Evolutionary conservation across 2,888 invertebrate genomes (phyloP).

Genomic region (Palloptera scutellata): DNA sequence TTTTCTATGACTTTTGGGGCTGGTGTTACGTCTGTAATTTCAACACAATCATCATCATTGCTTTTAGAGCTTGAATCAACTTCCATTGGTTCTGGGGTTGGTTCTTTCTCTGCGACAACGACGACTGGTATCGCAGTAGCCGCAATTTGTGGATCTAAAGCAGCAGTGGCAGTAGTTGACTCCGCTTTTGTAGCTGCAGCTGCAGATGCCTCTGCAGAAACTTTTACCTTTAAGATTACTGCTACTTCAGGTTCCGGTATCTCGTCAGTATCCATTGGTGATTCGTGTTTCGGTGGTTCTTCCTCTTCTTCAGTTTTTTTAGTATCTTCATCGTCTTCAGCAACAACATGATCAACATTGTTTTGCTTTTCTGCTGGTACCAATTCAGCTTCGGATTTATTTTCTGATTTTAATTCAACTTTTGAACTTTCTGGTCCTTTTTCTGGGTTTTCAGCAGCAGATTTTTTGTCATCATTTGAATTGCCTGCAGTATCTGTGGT

Average conservation of each 20-base stretch:
- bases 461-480: constrained; percentile 12
- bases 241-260: constrained; percentile 15
- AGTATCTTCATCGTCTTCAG: constrained; percentile 28
- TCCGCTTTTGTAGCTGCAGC: constrained; percentile 31
- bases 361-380: constrained; percentile 43
- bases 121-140: not conserved
- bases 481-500: constrained; percentile 21
- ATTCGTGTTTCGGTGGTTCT: constrained; percentile 20
- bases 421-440: constrained; percentile 4
- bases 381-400: constrained; percentile 42
- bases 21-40: constrained; percentile 15
- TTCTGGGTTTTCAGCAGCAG: constrained; percentile 1
- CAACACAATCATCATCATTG: constrained; percentile 34
- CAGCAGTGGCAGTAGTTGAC: constrained; percentile 14
- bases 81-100: constrained; percentile 60
- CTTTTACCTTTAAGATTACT: not conserved
- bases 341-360: constrained; percentile 41
- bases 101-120: constrained; percentile 41
- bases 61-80: constrained; percentile 50
- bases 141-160: not conserved
- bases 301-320: constrained; percentile 24
- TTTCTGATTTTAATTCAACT: constrained; percentile 19
- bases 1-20: not conserved
- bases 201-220: constrained; percentile 36
- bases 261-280: constrained; percentile 39